Evolutionary conservation across 1,140 invertebrate genomes (phyloP).

Genomic region (Drosophila nannoptera): DNA sequence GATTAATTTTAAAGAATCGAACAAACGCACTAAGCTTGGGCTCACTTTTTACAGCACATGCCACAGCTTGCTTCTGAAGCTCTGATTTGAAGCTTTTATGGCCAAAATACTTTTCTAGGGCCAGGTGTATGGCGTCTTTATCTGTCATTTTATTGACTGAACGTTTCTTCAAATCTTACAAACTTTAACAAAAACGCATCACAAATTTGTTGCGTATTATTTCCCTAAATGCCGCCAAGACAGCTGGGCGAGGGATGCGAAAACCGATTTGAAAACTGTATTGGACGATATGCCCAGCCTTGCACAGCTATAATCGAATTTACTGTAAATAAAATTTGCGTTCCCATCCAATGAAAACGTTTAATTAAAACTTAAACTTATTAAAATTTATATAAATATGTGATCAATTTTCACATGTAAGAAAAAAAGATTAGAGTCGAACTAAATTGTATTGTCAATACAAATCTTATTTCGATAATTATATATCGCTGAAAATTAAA

Average conservation of each 20-base stretch:
- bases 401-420: background rate
- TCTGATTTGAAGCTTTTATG: conserved; percentile 71
- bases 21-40: background rate
- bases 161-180: conserved; percentile 8
- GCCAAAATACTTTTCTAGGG: conserved; percentile 61
- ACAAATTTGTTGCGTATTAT: conserved; percentile 42
- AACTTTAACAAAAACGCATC: background rate
- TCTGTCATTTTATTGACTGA: conserved; percentile 29
- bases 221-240: conserved; percentile 44
- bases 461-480: background rate
- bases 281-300: background rate
- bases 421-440: background rate
- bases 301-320: background rate
- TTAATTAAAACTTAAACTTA: background rate
- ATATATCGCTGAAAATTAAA: background rate
- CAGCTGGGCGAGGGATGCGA: conserved; percentile 32
- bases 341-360: no score
- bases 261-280: background rate
- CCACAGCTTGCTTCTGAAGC: conserved; percentile 66
- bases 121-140: conserved; percentile 42
- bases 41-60: conserved; percentile 70
- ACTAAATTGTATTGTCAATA: background rate
- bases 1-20: background rate
- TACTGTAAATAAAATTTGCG: background rate
- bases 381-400: no score